These are phyloP conservation scores for Pholis gunnellus DNA, from an alignment of 2,113 vertebrate species.

Conservation along the genomic window DNA sequence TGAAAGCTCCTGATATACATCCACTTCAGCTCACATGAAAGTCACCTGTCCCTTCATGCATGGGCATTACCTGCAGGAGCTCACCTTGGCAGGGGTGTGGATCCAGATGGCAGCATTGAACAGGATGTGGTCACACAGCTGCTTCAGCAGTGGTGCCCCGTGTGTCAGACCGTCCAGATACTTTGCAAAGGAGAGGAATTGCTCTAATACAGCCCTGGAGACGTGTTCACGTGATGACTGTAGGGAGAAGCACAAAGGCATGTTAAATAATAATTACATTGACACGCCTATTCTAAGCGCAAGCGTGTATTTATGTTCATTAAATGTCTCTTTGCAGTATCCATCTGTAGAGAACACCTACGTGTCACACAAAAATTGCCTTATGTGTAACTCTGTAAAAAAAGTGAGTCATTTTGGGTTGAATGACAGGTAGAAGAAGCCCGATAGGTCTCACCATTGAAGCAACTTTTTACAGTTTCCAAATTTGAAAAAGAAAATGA, in stretches of 20 bases:
- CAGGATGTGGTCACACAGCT: conserved; percentile 98
- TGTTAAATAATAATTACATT: not conserved
- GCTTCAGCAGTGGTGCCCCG: conserved; percentile 95
- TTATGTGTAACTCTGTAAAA: not conserved
- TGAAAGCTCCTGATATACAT: not conserved
- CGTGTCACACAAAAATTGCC: not conserved
- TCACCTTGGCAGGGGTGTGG: conserved; percentile 96
- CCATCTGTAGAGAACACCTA: not conserved
- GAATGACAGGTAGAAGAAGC: not conserved
- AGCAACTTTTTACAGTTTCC: not conserved
- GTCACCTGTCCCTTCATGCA: not conserved
- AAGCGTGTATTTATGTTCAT: not conserved
- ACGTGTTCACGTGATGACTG: conserved; percentile 96
- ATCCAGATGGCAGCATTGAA: conserved; percentile 99
- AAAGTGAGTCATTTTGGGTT: not conserved
- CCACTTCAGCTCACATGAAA: not conserved
- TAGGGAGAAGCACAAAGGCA: conserved; percentile 25
- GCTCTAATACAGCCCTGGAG: conserved; percentile 95
- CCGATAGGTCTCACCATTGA: not conserved
- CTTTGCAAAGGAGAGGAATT: conserved; percentile 97
- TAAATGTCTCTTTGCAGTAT: conserved; percentile 4
- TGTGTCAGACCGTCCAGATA: conserved; percentile 96
- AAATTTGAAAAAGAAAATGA: too few species aligned
- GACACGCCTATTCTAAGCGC: not conserved
- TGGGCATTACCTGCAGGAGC: conserved; percentile 35